Evolutionary conservation across 2,888 invertebrate genomes (phyloP).

Genomic region (Epirrhoe alternata): DNA sequence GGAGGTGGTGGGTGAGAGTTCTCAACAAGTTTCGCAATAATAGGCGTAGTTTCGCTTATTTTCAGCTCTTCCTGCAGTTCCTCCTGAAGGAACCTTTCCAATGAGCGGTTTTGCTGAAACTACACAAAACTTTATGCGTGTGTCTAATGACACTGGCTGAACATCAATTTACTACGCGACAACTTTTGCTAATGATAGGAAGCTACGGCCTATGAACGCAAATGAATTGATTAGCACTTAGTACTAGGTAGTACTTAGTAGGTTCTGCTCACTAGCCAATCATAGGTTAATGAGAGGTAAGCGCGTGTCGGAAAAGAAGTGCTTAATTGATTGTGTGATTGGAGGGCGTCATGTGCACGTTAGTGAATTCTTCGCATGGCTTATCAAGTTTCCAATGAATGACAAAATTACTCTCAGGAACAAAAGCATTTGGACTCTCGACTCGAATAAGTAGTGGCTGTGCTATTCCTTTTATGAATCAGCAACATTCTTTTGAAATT

Average conservation of each 20-base stretch:
- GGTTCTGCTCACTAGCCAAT: conserved; percentile 5
- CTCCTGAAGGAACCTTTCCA: no score
- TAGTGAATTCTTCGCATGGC: not conserved
- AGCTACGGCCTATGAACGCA: conserved; percentile 32
- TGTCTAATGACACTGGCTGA: not conserved
- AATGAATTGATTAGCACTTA: conserved; percentile 15
- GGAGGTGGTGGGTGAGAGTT: no score
- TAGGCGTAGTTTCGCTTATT: no score
- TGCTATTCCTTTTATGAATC: not conserved
- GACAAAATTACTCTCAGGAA: no score
- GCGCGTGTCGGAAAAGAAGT: conserved; percentile 25
- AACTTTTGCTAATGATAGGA: conserved; percentile 33
- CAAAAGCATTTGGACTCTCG: no score
- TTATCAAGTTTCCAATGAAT: no score
- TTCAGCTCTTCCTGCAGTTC: no score
- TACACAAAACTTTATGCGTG: not conserved
- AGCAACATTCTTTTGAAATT: not conserved
- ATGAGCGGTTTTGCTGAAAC: not conserved
- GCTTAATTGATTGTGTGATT: conserved; percentile 28
- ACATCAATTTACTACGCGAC: conserved; percentile 6
- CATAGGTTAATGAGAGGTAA: conserved; percentile 19
- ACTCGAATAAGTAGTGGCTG: no score
- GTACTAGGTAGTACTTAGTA: no score
- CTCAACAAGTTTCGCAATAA: no score
- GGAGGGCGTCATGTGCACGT: conserved; percentile 1